These are phyloP conservation scores for Gambusia holbrooki DNA, from an alignment of 2,113 vertebrate genomes.

Conservation along the genomic window DNA sequence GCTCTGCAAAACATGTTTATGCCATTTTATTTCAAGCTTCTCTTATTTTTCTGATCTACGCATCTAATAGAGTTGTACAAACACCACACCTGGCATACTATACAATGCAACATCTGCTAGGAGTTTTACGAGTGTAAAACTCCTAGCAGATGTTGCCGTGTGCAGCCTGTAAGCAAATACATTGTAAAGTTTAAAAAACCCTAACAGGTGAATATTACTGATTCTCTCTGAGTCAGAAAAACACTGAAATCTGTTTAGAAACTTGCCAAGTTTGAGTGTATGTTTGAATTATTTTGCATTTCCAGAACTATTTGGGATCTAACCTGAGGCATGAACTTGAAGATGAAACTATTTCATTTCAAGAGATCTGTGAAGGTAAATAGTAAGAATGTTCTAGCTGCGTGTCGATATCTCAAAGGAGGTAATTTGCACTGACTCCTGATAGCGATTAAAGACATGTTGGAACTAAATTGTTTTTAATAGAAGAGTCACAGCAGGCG, in stretches of 20 bases:
- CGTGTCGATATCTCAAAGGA: background rate
- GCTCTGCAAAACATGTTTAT: background rate
- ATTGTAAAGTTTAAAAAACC: no score
- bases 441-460: slow-evolving; percentile 21
- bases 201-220: no score
- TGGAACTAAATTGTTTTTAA: slow-evolving; percentile 10
- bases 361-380: background rate
- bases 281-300: background rate
- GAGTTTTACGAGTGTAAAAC: no score
- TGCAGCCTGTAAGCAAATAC: no score
- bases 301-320: background rate
- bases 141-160: no score
- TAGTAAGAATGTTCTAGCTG: slow-evolving; percentile 11
- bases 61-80: no score
- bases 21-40: no score
- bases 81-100: no score
- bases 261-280: background rate
- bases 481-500: slow-evolving; percentile 1
- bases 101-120: no score
- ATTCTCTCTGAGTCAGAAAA: background rate
- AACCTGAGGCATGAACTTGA: background rate
- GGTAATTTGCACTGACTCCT: slow-evolving; percentile 5
- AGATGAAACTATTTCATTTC: background rate
- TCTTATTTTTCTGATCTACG: no score
- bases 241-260: background rate